These are phyloP conservation scores for Lamellibrachia satsuma DNA, from an alignment of 2,888 invertebrate genomes.

Conservation along the genomic window DNA sequence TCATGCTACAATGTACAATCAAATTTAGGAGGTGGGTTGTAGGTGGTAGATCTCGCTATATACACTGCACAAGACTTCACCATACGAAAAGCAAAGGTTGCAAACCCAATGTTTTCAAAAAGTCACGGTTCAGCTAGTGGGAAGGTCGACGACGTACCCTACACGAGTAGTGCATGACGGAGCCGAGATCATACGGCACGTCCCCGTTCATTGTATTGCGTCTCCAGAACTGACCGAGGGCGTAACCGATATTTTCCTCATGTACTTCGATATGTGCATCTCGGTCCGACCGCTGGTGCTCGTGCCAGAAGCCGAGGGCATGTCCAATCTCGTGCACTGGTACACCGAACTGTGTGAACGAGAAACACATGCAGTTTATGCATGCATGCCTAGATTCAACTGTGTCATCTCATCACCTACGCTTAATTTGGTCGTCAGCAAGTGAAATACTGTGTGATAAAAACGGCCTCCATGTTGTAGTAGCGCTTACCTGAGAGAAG, in stretches of 20 bases:
- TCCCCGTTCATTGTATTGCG: conserved; percentile 19
- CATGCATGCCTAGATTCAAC: too few species aligned
- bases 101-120: too few species aligned
- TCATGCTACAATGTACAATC: too few species aligned
- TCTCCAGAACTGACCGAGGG: conserved; percentile 26
- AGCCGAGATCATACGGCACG: conserved; percentile 35
- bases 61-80: too few species aligned
- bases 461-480: background rate
- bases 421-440: too few species aligned
- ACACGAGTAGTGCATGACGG: conserved; percentile 39
- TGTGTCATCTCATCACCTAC: too few species aligned
- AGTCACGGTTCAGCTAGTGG: background rate
- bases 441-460: background rate
- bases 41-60: too few species aligned
- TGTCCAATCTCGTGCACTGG: conserved; percentile 39
- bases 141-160: conserved; percentile 25
- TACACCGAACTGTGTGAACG: conserved; percentile 29
- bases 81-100: too few species aligned
- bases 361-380: background rate
- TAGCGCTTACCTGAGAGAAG: background rate
- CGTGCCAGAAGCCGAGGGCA: conserved; percentile 37
- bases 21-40: too few species aligned
- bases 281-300: conserved; percentile 36
- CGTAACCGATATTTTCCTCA: conserved; percentile 24
- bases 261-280: conserved; percentile 26